Base-by-base conservation (phyloP, 1,140 invertebrate species). In the Tribolium castaneum region DNA sequence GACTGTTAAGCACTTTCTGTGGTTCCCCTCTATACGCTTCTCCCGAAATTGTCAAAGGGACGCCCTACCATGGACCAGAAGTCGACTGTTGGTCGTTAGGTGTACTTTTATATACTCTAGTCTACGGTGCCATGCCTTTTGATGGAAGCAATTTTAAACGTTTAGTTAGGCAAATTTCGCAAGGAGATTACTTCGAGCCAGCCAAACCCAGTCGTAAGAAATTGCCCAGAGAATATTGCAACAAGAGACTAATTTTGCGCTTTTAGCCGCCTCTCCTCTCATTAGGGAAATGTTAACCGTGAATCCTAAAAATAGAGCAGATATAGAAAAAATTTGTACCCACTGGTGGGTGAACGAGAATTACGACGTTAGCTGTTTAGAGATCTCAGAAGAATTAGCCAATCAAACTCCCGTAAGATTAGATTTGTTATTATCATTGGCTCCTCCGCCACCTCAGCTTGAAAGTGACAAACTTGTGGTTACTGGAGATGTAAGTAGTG, bases 61-160 rank as follows among this genome's bases (percentile, higher is more conserved):
- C 94, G 13, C 97, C 98, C 0, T 99, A 99, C 85, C 94, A 95
- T 83, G 98, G 98, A n/a, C 98, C 98, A 5, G 98, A 99, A 91
- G 94, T 93, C 6, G 93, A 95, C 83, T 98, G 95, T 86, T 99
- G 98, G 98, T 99, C 97, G 13, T 88, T 99, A 59, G 98, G 98
- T 72, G 98, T 99, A 45, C 90, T 99, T 13, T 88, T 99, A 0
- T 99, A 99, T 85, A 99, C 98, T 22, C 89, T 99, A 83, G 98
- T 99, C 54, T 99, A 99, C 87, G 98, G 98, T 83, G 97, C 98
- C 80, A 99, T 99, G 98, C 98, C 98, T 19, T 99, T 99, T 87
- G 98, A 99, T 89, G 98, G 98, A 66, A 97, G 96, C 74, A 99
- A 99, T 89, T 99, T 99, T 86, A 98, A 98, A 86, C 91, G 95